A percentile compares a stretch with the other conserved stretches of the same genome.
These are phyloP conservation scores for Temnothorax longispinosus DNA, from an alignment of 1,140 invertebrate genomes.

Conservation along the genomic window DNA sequence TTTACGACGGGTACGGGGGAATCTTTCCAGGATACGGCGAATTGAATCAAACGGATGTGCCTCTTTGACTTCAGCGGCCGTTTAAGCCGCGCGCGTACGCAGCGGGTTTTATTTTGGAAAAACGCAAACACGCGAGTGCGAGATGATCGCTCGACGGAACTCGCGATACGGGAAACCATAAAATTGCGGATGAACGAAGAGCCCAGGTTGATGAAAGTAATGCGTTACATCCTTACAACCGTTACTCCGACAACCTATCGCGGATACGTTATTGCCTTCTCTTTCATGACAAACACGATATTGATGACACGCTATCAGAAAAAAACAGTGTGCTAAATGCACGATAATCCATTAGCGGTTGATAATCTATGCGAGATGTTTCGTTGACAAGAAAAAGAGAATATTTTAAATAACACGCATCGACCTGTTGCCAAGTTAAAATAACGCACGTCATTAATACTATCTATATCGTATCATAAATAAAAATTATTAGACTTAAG, in stretches of 20 bases:
- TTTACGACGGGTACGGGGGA: slow-evolving; percentile 57
- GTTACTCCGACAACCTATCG: too few species aligned
- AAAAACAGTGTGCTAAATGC: neutral
- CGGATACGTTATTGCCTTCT: neutral
- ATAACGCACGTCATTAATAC: neutral
- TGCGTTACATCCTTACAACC: neutral
- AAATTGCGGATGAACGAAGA: neutral
- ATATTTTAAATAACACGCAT: neutral
- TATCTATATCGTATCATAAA: neutral
- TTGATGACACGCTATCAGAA: neutral
- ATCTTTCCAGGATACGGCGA: slow-evolving; percentile 41
- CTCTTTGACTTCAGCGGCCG: slow-evolving; percentile 17
- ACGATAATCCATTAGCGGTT: neutral
- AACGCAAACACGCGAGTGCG: neutral
- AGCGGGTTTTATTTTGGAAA: neutral
- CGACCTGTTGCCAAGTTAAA: neutral
- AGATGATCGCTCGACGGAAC: neutral
- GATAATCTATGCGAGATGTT: neutral
- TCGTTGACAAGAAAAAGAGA: neutral
- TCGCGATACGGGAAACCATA: neutral
- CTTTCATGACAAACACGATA: neutral
- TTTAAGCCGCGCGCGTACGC: neutral
- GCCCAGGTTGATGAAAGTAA: neutral
- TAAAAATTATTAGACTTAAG: neutral
- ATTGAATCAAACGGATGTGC: slow-evolving; percentile 41